phyloP scores from a whole-genome alignment of 1,140 invertebrate species.

The Ectropis grisescens region DNA sequence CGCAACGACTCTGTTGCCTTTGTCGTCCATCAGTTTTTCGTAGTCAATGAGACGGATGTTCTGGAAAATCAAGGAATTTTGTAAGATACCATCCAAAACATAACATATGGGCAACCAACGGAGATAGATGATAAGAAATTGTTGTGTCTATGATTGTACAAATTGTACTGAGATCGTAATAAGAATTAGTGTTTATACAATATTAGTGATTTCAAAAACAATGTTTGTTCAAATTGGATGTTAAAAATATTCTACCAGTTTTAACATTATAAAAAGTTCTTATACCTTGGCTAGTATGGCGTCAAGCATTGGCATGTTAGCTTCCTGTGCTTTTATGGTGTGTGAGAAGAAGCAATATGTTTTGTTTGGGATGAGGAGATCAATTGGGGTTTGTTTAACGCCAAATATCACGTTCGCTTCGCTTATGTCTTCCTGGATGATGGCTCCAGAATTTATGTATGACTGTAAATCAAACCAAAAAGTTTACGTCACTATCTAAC shows the following conservation, averaged over 20 bases:
- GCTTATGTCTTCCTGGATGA: slow-evolving; percentile 96
- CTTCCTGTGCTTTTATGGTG: slow-evolving; percentile 98
- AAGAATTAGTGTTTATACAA: too few species aligned
- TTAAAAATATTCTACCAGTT: too few species aligned
- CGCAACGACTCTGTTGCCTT: slow-evolving; percentile 93
- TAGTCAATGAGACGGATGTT: slow-evolving; percentile 98
- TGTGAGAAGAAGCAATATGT: slow-evolving; percentile 99
- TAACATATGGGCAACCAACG: background rate
- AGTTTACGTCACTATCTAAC: slow-evolving; percentile 1
- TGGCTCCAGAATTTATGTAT: slow-evolving; percentile 90
- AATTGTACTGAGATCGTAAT: too few species aligned
- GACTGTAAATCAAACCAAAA: slow-evolving; percentile 72
- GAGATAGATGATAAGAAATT: too few species aligned
- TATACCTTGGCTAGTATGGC: slow-evolving; percentile 95
- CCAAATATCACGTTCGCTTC: slow-evolving; percentile 97
- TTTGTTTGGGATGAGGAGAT: slow-evolving; percentile 93
- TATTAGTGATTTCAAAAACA: too few species aligned
- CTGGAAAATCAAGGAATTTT: slow-evolving; percentile 66
- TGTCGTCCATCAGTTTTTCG: slow-evolving; percentile 93
- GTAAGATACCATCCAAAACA: too few species aligned
- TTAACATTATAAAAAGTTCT: too few species aligned
- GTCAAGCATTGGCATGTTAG: slow-evolving; percentile 97
- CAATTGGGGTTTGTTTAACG: slow-evolving; percentile 97
- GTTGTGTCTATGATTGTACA: too few species aligned
- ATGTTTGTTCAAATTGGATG: too few species aligned